Conservation (phyloP, 2,797 vertebrate species). For the Myiotriccus ornatus region DNA sequence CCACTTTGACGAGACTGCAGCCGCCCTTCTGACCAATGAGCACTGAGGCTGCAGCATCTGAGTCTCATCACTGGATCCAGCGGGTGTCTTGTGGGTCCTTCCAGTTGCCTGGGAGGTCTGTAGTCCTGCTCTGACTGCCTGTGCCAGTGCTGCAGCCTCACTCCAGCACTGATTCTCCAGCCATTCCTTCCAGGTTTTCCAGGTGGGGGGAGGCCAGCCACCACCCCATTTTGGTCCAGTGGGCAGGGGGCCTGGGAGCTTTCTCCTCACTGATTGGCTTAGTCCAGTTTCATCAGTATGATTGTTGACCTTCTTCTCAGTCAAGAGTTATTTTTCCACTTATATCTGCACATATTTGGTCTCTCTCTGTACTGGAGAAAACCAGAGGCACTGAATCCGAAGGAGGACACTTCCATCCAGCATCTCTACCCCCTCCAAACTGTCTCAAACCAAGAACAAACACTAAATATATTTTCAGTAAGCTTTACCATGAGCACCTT, state of each 20-base stretch:
- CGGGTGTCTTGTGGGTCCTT: background rate
- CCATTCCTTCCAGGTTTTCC: background rate
- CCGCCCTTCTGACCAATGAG: background rate
- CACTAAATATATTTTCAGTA: background rate
- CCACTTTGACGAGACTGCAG: background rate
- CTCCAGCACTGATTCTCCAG: background rate
- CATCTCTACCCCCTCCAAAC: background rate
- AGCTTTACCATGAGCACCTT: background rate
- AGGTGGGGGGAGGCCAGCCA: background rate
- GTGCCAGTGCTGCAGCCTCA: background rate
- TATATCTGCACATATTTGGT: background rate
- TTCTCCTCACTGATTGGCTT: background rate
- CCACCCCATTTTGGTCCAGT: background rate
- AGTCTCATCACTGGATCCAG: background rate
- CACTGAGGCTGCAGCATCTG: background rate
- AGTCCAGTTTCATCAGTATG: background rate
- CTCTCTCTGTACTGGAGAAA: background rate
- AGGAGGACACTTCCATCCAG: background rate
- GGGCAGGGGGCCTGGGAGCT: background rate
- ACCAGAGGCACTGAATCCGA: background rate
- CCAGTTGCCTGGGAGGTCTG: background rate
- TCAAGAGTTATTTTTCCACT: background rate
- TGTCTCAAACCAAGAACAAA: background rate
- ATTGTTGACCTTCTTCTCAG: background rate
- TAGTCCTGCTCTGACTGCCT: background rate